Evolutionary conservation across 1,140 invertebrate genomes (phyloP).

Genomic region (Zaprionus gabonicus): DNA sequence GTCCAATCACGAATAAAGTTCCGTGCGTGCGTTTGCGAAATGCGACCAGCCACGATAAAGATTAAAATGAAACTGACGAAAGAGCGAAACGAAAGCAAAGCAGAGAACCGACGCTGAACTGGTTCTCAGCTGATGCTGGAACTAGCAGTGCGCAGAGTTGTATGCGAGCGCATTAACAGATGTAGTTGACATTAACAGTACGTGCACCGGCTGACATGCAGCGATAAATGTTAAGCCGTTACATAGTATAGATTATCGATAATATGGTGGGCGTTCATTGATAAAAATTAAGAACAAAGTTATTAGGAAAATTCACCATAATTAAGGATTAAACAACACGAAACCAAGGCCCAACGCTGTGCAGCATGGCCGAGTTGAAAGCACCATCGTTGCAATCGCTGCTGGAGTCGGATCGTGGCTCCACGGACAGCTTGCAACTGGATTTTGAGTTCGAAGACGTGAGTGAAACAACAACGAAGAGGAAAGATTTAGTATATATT

Average conservation of each 20-base stretch:
- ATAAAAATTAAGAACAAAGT: constrained; percentile 54
- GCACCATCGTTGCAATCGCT: constrained; percentile 86
- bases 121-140: constrained; percentile 35
- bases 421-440: constrained; percentile 88
- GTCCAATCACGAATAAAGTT: constrained; percentile 25
- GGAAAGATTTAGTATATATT: neutral
- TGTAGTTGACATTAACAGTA: neutral
- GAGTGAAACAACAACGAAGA: constrained; percentile 47
- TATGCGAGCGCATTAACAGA: neutral
- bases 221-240: constrained; percentile 8
- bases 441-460: constrained; percentile 90
- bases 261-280: constrained; percentile 69
- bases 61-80: constrained; percentile 49
- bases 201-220: neutral
- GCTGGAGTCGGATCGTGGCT: constrained; percentile 88
- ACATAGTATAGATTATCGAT: constrained; percentile 28
- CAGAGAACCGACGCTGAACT: constrained; percentile 27
- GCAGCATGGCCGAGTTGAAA: constrained; percentile 86
- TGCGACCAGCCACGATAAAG: constrained; percentile 27
- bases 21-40: neutral
- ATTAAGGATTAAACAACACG: constrained; percentile 1
- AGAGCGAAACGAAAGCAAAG: constrained; percentile 26
- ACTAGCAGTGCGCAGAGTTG: constrained; percentile 12
- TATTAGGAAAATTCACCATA: constrained; percentile 18
- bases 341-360: neutral